These are phyloP conservation scores for Chiloscyllium plagiosum DNA, from an alignment of 2,113 vertebrate genomes.

Conservation along the genomic window DNA sequence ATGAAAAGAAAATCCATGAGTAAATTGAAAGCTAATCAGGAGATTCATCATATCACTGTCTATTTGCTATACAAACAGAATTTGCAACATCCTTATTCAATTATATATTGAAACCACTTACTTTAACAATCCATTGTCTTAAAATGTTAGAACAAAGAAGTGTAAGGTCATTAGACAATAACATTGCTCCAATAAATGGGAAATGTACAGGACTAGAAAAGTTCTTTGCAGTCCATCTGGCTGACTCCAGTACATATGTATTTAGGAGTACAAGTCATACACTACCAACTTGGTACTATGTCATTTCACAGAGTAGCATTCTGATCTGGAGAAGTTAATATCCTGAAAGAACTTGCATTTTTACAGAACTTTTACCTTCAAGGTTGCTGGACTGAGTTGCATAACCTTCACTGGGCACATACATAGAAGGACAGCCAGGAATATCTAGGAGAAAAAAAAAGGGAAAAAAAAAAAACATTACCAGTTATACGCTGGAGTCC, in stretches of 20 bases:
- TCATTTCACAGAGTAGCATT: too few relatives aligned
- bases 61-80: not conserved
- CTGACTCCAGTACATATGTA: not conserved
- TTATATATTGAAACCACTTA: not conserved
- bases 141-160: not conserved
- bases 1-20: not conserved
- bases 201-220: not conserved
- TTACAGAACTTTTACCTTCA: constrained; percentile 55
- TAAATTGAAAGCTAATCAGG: not conserved
- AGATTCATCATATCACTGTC: not conserved
- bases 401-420: constrained; percentile 71
- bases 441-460: constrained; percentile 59
- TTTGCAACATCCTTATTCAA: not conserved
- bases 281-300: too few relatives aligned
- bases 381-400: constrained; percentile 55
- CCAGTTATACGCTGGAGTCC: not conserved
- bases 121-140: not conserved
- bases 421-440: constrained; percentile 78
- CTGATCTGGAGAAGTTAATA: constrained; percentile 8
- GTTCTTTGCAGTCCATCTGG: not conserved
- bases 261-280: not conserved
- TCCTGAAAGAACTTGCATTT: not conserved
- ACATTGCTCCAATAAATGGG: not conserved
- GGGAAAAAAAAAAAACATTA: constrained; percentile 38
- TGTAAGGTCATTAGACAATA: not conserved